A percentile compares a stretch with the other conserved stretches of the same genome.
Conservation (phyloP, 2,888 invertebrate genomes). For the Troides oblongomaculatus region DNA sequence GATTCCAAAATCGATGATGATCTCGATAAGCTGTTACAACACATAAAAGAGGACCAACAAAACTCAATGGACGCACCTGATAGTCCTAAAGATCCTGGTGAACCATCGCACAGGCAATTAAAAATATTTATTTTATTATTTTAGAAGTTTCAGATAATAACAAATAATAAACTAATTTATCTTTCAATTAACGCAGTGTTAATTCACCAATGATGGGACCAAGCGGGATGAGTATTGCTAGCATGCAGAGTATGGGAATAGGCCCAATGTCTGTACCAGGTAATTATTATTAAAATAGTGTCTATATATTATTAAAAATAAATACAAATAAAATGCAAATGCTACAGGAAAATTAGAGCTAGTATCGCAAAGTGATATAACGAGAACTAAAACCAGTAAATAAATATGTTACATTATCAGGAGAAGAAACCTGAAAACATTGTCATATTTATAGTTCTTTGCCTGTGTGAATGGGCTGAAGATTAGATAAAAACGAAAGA, state of each 20-base stretch:
- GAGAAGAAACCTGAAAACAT: no score
- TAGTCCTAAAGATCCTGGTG: slow-evolving; percentile 91
- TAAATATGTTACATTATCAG: no score
- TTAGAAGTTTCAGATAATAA: neutral
- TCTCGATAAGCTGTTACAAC: slow-evolving; percentile 92
- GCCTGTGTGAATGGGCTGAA: no score
- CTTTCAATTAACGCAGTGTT: slow-evolving; percentile 53
- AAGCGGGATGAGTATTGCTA: slow-evolving; percentile 68
- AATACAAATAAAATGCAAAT: no score
- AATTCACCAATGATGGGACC: slow-evolving; percentile 76
- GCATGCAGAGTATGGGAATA: slow-evolving; percentile 72
- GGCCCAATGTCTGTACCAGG: slow-evolving; percentile 77
- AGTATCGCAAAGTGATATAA: no score
- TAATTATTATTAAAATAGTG: slow-evolving; percentile 35
- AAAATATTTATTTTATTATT: neutral
- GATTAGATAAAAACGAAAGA: no score
- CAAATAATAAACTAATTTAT: neutral
- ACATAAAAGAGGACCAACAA: slow-evolving; percentile 96
- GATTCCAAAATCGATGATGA: slow-evolving; percentile 96
- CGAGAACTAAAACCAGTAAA: no score
- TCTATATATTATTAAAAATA: no score
- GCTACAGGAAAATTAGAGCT: no score
- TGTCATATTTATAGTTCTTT: no score
- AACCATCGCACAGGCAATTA: slow-evolving; percentile 74
- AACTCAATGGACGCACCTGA: slow-evolving; percentile 94